Evolutionary conservation across 2,888 invertebrate species (phyloP).

Genomic region (Campoplex nolae): DNA sequence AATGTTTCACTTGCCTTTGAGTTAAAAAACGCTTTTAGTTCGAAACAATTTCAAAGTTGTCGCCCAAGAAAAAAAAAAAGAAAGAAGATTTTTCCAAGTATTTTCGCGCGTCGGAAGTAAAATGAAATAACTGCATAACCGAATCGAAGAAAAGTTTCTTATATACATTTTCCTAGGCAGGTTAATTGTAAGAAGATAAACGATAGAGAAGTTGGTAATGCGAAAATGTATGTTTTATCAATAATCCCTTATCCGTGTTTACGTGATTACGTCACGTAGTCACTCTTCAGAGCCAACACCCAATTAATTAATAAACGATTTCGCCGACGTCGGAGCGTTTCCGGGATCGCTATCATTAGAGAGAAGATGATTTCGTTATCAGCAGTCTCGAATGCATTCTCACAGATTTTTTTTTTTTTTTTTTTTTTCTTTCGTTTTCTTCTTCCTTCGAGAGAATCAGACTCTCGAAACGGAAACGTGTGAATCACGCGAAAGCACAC

Average conservation of each 20-base stretch:
- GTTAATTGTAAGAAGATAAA: conserved; percentile 11
- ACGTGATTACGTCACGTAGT: not conserved
- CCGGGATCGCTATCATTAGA: conserved; percentile 46
- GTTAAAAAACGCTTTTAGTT: not conserved
- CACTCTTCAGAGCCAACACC: conserved; percentile 44
- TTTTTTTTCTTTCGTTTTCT: not conserved
- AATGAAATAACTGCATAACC: conserved; percentile 34
- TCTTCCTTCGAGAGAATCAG: not conserved
- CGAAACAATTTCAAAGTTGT: not conserved
- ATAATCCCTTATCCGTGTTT: conserved; percentile 60
- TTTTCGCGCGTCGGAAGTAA: conserved; percentile 3
- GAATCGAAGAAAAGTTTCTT: conserved; percentile 37
- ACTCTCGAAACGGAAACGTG: not conserved
- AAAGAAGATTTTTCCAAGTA: not conserved
- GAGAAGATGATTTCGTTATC: conserved; percentile 16
- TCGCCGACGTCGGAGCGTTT: conserved; percentile 6
- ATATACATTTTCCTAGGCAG: conserved; percentile 60
- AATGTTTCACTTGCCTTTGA: not conserved
- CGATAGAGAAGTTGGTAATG: conserved; percentile 40
- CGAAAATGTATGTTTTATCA: conserved; percentile 59
- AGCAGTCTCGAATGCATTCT: not conserved
- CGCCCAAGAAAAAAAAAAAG: not conserved
- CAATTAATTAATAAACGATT: conserved; percentile 55
- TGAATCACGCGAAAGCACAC: conserved; percentile 9
- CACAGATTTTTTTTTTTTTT: not conserved